Percentiles rank a stretch among this genome's conserved stretches.
Evolutionary conservation across 2,797 vertebrate genomes (phyloP).

Genomic region (Sebastes iracundus): DNA sequence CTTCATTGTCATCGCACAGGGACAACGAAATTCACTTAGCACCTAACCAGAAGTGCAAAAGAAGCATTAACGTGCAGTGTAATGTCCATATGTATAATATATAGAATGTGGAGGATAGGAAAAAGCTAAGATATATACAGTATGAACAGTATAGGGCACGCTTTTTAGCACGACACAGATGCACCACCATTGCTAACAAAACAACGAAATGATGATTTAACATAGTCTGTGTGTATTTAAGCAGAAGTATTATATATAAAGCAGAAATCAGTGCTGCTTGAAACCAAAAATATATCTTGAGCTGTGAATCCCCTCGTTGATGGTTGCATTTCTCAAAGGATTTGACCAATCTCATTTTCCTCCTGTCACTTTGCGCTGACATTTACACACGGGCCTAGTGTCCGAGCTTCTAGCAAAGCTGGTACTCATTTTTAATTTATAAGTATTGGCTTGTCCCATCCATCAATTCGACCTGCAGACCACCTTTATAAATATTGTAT

Average conservation of each 20-base stretch:
- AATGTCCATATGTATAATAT: no score
- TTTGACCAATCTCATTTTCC: neutral
- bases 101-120: no score
- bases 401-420: neutral
- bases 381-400: constrained; percentile 33
- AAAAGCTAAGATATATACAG: neutral
- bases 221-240: neutral
- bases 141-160: neutral
- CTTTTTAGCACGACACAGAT: neutral
- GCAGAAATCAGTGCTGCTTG: neutral
- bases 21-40: neutral
- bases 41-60: constrained; percentile 8
- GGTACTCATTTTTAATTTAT: constrained; percentile 59
- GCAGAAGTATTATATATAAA: neutral
- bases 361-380: constrained; percentile 22
- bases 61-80: constrained; percentile 5
- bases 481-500: constrained; percentile 60
- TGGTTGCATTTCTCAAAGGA: neutral
- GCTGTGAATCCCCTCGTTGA: neutral
- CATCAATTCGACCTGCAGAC: constrained; percentile 19
- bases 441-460: constrained; percentile 22
- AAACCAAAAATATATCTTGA: neutral
- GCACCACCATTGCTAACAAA: neutral
- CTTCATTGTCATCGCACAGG: no score
- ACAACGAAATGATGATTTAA: neutral